Evolutionary conservation across 2,888 invertebrate species (phyloP), one percentile per base, ranked within the genome.

Genomic region (Archips crataeganus): DNA sequence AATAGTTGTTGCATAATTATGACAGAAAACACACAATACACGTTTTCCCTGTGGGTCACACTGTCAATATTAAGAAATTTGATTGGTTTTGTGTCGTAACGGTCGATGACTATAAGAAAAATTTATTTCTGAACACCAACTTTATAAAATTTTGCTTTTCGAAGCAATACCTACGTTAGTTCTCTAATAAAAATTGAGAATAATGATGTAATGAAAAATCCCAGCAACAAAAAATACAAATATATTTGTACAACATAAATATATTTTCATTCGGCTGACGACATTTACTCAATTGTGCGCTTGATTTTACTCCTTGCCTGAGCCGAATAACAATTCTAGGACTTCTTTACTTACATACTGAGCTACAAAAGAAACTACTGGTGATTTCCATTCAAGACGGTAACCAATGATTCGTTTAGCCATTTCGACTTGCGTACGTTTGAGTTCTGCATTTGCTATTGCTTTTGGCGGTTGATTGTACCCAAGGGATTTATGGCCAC

Each of bases 401-500:
- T 49, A 15, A 11, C 49, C 47, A 51, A 39, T 23, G 66, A 62
- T 62, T 70, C 42, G 69, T 70, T 62, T 32, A 36, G n/a, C 49
- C 49, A 49, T 47, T 60, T 32, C 2, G 63, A 32, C 23, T 15
- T 6, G 47, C 47, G 63, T 32, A 42, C 11, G 62, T 32, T 51
- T 10, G 39, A 57, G 69, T 32, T 39, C n/a, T 23, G 13, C 23
- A 23, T n/a, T 60, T 61, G 47, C 60, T 60, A 36, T 68, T 51
- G 62, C 69, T 32, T 51, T 47, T 32, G 45, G 49, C 49, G 13
- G 69, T 70, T 62, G 62, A 70, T 62, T 62, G 62, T 23, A 5
- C 69, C 42, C 39, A 13, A 32, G 23, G 69, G 69, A 70, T 70
- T 70, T 62, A 70, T 49, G 62, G 32, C 13, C n/a, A 10, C 13